Conservation (phyloP, 2,113 vertebrate species). For the Apus apus region DNA sequence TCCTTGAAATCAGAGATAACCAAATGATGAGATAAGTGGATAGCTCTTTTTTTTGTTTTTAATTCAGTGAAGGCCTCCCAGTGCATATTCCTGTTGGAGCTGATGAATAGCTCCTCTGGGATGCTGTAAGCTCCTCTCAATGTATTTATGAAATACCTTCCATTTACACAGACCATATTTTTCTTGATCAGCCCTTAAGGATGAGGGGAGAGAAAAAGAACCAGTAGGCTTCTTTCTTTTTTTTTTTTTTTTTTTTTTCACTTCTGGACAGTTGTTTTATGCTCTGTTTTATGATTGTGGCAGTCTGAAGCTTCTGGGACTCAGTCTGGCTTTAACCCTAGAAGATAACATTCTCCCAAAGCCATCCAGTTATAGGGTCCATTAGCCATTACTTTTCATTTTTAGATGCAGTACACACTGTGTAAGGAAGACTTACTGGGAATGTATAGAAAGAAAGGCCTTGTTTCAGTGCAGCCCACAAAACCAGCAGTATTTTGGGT, state of each 20-base stretch:
- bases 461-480: background rate
- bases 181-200: background rate
- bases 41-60: slow-evolving; percentile 32
- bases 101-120: slow-evolving; percentile 64
- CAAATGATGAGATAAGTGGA: slow-evolving; percentile 65
- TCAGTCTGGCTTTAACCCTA: background rate
- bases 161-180: slow-evolving; percentile 47
- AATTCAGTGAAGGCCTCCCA: slow-evolving; percentile 55
- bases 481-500: background rate
- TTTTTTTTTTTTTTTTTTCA: no score
- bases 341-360: slow-evolving; percentile 4
- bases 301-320: slow-evolving; percentile 26
- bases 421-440: background rate
- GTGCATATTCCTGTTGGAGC: slow-evolving; percentile 46
- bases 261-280: background rate
- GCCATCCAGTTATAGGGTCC: background rate
- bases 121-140: slow-evolving; percentile 35
- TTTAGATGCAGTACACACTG: background rate
- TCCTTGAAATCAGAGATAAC: slow-evolving; percentile 64
- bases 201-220: background rate
- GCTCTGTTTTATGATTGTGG: background rate
- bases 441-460: background rate
- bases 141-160: slow-evolving; percentile 59
- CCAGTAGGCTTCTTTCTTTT: background rate
- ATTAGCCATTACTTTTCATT: background rate